Conservation (phyloP, 1,140 invertebrate species). For the Ceratina japonica region DNA sequence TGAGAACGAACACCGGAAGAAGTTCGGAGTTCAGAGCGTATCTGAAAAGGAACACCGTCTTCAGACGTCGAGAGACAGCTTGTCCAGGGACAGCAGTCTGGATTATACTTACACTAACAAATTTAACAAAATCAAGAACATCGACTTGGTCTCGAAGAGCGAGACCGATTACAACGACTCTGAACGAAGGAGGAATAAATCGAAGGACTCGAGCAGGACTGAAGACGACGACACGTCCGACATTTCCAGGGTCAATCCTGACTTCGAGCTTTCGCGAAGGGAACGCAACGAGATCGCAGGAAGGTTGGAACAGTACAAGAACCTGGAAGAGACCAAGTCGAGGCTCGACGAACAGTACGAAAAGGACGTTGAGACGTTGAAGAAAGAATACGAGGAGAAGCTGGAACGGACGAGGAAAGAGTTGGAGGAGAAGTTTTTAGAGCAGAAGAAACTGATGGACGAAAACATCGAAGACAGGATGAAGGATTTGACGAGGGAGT, state of each 20-base stretch:
- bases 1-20: conserved; percentile 73
- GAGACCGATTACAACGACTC: conserved; percentile 69
- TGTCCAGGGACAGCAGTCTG: conserved; percentile 43
- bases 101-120: conserved; percentile 60
- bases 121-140: conserved; percentile 72
- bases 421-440: conserved; percentile 76
- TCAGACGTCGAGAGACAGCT: conserved; percentile 67
- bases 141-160: conserved; percentile 72
- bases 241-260: conserved; percentile 50
- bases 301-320: conserved; percentile 43
- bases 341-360: conserved; percentile 61
- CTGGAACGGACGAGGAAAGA: conserved; percentile 74
- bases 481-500: conserved; percentile 74
- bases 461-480: conserved; percentile 73
- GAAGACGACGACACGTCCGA: conserved; percentile 67
- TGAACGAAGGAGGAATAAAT: conserved; percentile 62
- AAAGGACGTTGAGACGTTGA: conserved; percentile 59
- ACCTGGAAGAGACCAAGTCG: conserved; percentile 53
- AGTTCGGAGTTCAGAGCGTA: conserved; percentile 74
- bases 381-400: conserved; percentile 67
- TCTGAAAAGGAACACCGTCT: conserved; percentile 73
- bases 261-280: conserved; percentile 38
- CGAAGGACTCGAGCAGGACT: conserved; percentile 64
- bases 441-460: conserved; percentile 80
- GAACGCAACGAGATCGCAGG: conserved; percentile 13